Base-by-base conservation (phyloP, 2,888 invertebrate species). In the Crocallis elinguaria region DNA sequence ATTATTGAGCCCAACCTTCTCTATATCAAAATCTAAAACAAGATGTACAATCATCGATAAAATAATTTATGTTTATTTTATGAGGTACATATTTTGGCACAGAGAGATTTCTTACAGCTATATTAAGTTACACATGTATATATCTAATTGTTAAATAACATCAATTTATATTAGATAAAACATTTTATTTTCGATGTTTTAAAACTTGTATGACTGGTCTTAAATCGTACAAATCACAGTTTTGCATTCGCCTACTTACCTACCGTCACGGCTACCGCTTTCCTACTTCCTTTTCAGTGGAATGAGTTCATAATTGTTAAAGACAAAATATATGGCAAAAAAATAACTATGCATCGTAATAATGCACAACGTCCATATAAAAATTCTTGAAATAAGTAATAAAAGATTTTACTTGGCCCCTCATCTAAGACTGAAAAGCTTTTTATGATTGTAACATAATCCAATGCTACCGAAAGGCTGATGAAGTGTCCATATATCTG, bases 61-160 rank as follows among this genome's bases (percentile, higher is more conserved):
- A 82, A 86, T 85, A 80, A 74, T 84, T 87, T 88, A 75, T 82
- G 84, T 87, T 85, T 86, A 90, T 70, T 92, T 92, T 85, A 94
- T 94, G 94, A 95, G 95, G 95, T 95, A 95, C 94, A 94, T 93
- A 93, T 94, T 94, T 95, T 95, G 95, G 95, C 95, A 95, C 95
- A 94, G 94, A 94, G 93, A 94, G 93, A 93, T 92, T 93, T 82
- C 88, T 89, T 90, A 89, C 64, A 80, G 70, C 84, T 88, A 88
- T 85, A 79, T 92, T 92, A 73, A 76, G 83, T 80, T 89, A 84
- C 82, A 84, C 80, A 78, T 85, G 83, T 80, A 84, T 86, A 86
- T 82, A 84, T 84, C 81, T 80, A 79, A 77, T 69, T 75, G 69
- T 80, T 82, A 77, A 68, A 76, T 76, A 78, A 83, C 78, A 79